Percentiles rank a stretch among this genome's conserved stretches.
phyloP scores from a whole-genome alignment of 1,140 invertebrate genomes.

The Periplaneta americana region DNA sequence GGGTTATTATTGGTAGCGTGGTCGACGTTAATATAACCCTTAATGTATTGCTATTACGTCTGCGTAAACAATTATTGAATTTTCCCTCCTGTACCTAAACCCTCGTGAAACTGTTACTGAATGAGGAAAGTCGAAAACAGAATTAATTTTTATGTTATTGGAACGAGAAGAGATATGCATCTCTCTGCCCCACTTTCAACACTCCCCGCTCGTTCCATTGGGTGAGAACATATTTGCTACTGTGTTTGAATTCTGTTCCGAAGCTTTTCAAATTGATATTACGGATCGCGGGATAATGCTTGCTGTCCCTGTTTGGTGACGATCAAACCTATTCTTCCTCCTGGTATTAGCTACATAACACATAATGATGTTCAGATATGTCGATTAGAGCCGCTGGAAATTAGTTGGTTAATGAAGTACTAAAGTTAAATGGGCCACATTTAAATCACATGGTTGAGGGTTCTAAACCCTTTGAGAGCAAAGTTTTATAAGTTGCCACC shows the following conservation, averaged over 20 bases:
- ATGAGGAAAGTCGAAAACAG: background rate
- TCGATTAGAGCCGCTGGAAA: no score
- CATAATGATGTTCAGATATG: no score
- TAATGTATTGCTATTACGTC: background rate
- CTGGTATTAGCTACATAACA: no score
- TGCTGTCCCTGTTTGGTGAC: no score
- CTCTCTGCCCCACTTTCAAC: background rate
- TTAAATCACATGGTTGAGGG: no score
- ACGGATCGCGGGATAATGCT: no score
- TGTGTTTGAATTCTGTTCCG: background rate
- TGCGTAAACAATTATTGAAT: background rate
- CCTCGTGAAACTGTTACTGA: background rate
- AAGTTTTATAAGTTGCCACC: no score
- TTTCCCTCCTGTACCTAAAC: background rate
- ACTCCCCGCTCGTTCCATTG: background rate
- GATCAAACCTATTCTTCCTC: no score
- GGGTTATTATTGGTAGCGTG: background rate
- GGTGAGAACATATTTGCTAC: background rate
- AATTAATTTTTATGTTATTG: background rate
- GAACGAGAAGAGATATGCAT: background rate
- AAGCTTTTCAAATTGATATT: no score
- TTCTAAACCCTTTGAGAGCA: no score
- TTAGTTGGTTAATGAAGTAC: no score
- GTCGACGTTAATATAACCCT: background rate
- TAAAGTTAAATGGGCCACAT: no score